A percentile compares a stretch with the other conserved stretches of the same genome.
phyloP scores from a whole-genome alignment of 2,888 invertebrate species.

The Sesia apiformis region DNA sequence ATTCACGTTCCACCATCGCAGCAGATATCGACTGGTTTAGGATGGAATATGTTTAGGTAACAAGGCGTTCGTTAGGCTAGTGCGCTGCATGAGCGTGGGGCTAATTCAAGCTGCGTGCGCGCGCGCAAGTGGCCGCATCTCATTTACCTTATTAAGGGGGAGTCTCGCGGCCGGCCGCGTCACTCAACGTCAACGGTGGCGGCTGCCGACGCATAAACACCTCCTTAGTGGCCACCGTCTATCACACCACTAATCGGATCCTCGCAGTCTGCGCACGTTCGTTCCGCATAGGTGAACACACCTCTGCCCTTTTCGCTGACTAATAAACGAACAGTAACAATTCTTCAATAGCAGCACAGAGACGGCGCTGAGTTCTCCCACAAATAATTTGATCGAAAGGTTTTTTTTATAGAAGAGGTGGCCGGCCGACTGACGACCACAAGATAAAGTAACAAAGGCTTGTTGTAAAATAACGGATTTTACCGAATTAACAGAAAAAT shows the following conservation, averaged over 20 bases:
- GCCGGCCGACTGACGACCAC: no score
- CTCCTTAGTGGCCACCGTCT: constrained; percentile 37
- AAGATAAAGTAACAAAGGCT: no score
- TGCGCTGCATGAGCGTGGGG: constrained; percentile 20
- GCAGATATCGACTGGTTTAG: constrained; percentile 26
- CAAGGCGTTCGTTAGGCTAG: constrained; percentile 46
- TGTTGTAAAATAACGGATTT: no score
- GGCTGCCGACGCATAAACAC: constrained; percentile 46
- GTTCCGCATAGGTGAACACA: constrained; percentile 14
- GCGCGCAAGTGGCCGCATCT: constrained; percentile 36
- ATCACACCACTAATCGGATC: constrained; percentile 33
- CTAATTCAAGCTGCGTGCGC: constrained; percentile 40
- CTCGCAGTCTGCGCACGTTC: constrained; percentile 9
- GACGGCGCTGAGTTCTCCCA: no score
- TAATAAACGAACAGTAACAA: constrained; percentile 11
- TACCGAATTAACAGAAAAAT: no score
- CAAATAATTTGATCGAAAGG: not conserved
- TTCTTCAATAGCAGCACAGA: not conserved
- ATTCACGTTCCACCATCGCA: not conserved
- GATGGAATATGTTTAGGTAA: constrained; percentile 37
- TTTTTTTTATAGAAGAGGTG: no score
- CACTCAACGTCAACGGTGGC: constrained; percentile 52
- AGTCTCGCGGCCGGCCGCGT: constrained; percentile 43
- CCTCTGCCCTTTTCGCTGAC: constrained; percentile 14
- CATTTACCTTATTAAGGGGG: constrained; percentile 62